Base-by-base conservation (phyloP, 2,113 vertebrate species). In the Embiotoca jacksoni region DNA sequence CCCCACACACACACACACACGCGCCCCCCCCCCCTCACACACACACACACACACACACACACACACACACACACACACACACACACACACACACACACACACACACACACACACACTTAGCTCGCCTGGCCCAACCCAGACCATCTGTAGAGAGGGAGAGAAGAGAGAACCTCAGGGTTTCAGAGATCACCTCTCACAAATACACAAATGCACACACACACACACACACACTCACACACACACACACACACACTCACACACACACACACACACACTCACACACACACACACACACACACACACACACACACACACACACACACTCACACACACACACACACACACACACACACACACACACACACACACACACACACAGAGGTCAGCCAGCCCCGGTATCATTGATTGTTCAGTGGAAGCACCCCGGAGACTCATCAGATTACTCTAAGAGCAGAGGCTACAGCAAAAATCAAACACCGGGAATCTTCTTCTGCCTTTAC, bases 351-450 rank as follows among this genome's bases (percentile, higher is more conserved):
- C 23, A 23, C 23, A 23, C 23, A 23, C 23, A 23, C 23, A 23
- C 23, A 23, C 23, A 23, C 23, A 23, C 23, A 23, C 23, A 23
- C 23, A 23, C 23, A 23, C 23, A 23, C 23, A 23, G 1, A 73
- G 73, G 63, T 65, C 57, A 57, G 62, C 53, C 32, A 44, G 52
- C 64, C 71, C 47, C 11, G 61, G 81, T 52, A 67, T 67, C 84
- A 92, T 85, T 90, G 91, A 92, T 89, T 78, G 72, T 83, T 87
- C 60, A 39, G 67, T 67, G 52, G 74, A 81, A 77, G 54, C 64
- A 64, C 85, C 75, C 84, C 30, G 15, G 79, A 85, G 88, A 84
- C 75, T 83, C 80, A 83, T 89, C 86, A 79, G 84, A 89, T 89
- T 82, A 83, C 83, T 80, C 53, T 71, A 36, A 69, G 70, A 81